These are phyloP conservation scores for Ophion slaviceki DNA, from an alignment of 2,888 invertebrate genomes.

Conservation along the genomic window DNA sequence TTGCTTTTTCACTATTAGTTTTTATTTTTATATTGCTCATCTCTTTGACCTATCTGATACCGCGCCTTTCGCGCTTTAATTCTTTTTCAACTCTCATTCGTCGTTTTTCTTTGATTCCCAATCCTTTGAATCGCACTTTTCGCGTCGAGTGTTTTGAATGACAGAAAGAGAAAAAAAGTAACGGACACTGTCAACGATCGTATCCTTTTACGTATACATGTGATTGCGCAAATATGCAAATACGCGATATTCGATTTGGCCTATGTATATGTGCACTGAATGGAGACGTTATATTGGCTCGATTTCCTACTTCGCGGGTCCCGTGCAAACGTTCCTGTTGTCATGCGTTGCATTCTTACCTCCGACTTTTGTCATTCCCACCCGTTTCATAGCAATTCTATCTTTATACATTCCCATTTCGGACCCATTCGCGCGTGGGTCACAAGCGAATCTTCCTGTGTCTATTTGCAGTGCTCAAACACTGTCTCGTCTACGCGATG, in stretches of 20 bases:
- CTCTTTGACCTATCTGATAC: not conserved
- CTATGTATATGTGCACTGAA: constrained; percentile 18
- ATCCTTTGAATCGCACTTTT: not conserved
- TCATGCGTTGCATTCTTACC: constrained; percentile 38
- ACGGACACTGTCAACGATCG: constrained; percentile 23
- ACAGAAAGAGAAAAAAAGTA: not conserved
- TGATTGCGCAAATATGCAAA: constrained; percentile 54
- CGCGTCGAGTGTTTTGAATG: no score
- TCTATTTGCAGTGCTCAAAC: constrained; percentile 18
- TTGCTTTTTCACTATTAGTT: constrained; percentile 17
- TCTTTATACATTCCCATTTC: constrained; percentile 47
- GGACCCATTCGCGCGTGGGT: constrained; percentile 28
- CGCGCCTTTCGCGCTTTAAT: not conserved
- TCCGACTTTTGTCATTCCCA: constrained; percentile 13
- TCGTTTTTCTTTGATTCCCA: not conserved
- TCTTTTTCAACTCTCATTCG: not conserved
- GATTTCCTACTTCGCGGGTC: constrained; percentile 39
- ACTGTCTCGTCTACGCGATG: constrained; percentile 8
- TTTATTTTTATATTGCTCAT: constrained; percentile 9
- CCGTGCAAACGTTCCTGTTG: not conserved
- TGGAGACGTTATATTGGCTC: constrained; percentile 50
- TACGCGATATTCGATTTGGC: constrained; percentile 55
- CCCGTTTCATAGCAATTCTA: constrained; percentile 13
- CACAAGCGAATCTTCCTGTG: not conserved
- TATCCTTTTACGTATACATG: constrained; percentile 11